Evolutionary conservation across 1,140 invertebrate genomes (phyloP).

Genomic region (Drosophila guanche): DNA sequence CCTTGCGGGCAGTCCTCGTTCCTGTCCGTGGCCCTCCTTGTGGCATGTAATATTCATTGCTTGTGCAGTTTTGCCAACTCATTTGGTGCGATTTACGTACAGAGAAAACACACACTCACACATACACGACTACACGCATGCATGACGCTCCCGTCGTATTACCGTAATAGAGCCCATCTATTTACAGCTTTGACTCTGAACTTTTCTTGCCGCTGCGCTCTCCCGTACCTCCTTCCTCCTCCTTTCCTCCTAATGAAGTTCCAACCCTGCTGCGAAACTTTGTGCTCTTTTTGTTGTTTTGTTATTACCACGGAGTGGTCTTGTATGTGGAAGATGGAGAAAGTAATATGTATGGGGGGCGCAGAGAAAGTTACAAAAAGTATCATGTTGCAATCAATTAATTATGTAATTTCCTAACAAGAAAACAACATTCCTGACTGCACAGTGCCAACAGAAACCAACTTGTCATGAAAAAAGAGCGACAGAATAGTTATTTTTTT

Average conservation of each 20-base stretch:
- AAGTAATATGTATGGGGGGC: background rate
- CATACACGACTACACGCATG: conserved; percentile 6
- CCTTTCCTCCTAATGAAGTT: conserved; percentile 51
- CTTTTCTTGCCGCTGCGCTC: background rate
- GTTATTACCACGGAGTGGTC: conserved; percentile 10
- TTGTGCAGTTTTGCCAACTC: conserved; percentile 59
- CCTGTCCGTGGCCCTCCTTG: background rate
- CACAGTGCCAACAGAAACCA: conserved; percentile 10
- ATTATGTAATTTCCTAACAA: conserved; percentile 60
- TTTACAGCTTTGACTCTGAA: conserved; percentile 28
- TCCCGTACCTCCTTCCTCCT: background rate
- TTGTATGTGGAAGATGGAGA: background rate
- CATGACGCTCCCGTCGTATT: background rate
- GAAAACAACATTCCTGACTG: conserved; percentile 1
- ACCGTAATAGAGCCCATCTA: conserved; percentile 23
- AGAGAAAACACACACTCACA: conserved; percentile 20
- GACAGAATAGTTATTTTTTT: too few relatives aligned
- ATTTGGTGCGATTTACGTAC: conserved; percentile 69
- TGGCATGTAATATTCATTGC: conserved; percentile 28
- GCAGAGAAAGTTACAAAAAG: conserved; percentile 11
- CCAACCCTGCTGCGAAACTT: conserved; percentile 41
- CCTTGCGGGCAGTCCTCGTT: conserved; percentile 6
- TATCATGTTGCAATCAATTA: conserved; percentile 68
- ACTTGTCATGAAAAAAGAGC: background rate
- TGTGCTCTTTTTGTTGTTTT: conserved; percentile 18